Percentiles rank a stretch among this genome's conserved stretches.
phyloP scores from a whole-genome alignment of 2,113 vertebrate genomes.

The Raja brachyura region DNA sequence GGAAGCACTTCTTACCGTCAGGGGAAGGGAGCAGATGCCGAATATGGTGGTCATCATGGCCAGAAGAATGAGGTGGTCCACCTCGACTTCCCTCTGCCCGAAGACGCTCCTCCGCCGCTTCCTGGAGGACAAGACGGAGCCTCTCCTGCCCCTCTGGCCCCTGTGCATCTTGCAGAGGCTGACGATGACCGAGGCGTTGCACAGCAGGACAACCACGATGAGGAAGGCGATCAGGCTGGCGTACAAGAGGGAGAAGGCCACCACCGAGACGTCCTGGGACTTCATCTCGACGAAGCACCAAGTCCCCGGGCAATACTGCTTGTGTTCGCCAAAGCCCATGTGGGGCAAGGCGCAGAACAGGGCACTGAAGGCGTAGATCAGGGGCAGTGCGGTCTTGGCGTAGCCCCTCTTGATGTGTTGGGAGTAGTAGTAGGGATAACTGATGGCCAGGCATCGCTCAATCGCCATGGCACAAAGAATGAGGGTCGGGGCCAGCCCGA shows the following conservation, averaged over 20 bases:
- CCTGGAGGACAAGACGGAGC: slow-evolving; percentile 47
- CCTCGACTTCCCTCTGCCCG: slow-evolving; percentile 65
- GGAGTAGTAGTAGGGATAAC: slow-evolving; percentile 76
- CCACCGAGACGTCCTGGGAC: slow-evolving; percentile 40
- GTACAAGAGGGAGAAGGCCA: slow-evolving; percentile 75
- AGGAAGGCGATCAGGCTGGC: slow-evolving; percentile 68
- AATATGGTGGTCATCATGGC: slow-evolving; percentile 75
- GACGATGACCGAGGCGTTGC: slow-evolving; percentile 74
- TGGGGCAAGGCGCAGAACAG: slow-evolving; percentile 70
- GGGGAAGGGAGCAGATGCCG: slow-evolving; percentile 74
- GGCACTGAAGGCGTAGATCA: slow-evolving; percentile 63
- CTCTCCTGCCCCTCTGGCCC: slow-evolving; percentile 64
- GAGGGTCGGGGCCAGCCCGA: slow-evolving; percentile 72
- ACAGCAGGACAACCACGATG: slow-evolving; percentile 65
- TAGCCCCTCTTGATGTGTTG: slow-evolving; percentile 59
- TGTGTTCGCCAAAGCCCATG: slow-evolving; percentile 63
- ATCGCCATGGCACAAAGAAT: slow-evolving; percentile 78
- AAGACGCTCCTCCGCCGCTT: slow-evolving; percentile 58
- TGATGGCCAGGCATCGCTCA: slow-evolving; percentile 83
- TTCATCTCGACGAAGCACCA: slow-evolving; percentile 85
- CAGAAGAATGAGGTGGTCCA: slow-evolving; percentile 74
- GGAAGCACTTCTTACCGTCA: slow-evolving; percentile 57
- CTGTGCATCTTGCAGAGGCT: slow-evolving; percentile 78
- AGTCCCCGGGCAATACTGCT: slow-evolving; percentile 79
- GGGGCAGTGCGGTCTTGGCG: slow-evolving; percentile 59